A percentile compares a stretch with the other conserved stretches of the same genome.
Conservation (phyloP, 92 coral and sea anemone genomes). For the Phenganax subtilis region DNA sequence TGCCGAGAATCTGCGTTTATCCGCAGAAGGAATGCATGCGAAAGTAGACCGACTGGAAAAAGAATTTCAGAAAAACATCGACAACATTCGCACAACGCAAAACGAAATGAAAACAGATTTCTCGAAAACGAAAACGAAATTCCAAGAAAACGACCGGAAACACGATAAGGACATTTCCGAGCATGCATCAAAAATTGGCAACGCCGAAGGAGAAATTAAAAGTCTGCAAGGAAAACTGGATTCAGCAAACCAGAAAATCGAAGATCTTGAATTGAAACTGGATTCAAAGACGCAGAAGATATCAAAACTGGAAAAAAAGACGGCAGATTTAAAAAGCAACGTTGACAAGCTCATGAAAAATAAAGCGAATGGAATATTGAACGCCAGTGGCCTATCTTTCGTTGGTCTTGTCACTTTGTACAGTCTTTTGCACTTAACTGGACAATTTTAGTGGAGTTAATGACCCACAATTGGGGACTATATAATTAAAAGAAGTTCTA, state of each 20-base stretch:
- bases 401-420: too few relatives aligned
- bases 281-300: neutral
- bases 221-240: conserved; percentile 1
- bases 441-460: too few relatives aligned
- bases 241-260: neutral
- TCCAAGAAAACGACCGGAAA: conserved; percentile 25
- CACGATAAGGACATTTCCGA: conserved; percentile 1
- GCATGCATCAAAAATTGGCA: neutral
- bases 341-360: neutral
- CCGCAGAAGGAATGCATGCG: neutral
- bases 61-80: neutral
- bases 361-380: neutral
- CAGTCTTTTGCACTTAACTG: too few relatives aligned
- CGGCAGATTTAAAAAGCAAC: neutral
- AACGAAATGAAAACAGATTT: neutral
- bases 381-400: too few relatives aligned
- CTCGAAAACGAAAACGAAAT: conserved; percentile 8
- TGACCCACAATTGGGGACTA: too few relatives aligned
- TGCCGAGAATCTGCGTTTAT: neutral
- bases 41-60: neutral
- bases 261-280: neutral
- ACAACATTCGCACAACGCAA: neutral
- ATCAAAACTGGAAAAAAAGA: neutral
- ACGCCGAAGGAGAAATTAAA: neutral
- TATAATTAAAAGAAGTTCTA: too few relatives aligned